A percentile compares a stretch with the other conserved stretches of the same genome.
Conservation (phyloP, 2,113 vertebrate species). For the Uria lomvia region DNA sequence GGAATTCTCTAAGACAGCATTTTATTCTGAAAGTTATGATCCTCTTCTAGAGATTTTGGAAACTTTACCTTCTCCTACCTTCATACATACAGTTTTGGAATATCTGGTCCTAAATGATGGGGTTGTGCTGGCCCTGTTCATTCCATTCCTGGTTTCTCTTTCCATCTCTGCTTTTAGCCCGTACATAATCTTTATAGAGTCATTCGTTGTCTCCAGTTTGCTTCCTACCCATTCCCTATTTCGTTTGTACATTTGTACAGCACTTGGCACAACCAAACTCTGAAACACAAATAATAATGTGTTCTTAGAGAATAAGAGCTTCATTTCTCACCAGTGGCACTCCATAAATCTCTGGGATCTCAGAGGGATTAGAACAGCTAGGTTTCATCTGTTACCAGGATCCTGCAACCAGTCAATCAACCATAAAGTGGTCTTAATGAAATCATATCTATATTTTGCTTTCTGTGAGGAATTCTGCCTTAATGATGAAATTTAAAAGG, state of each 20-base stretch:
- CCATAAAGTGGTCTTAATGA: neutral
- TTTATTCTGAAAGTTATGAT: neutral
- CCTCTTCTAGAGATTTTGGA: neutral
- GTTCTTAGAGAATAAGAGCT: neutral
- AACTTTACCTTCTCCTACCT: neutral
- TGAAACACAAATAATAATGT: neutral
- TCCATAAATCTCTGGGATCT: neutral
- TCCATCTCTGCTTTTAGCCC: neutral
- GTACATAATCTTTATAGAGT: neutral
- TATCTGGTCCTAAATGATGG: neutral
- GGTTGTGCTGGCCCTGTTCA: neutral
- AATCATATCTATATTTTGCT: neutral
- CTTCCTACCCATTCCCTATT: neutral
- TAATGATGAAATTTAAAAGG: neutral
- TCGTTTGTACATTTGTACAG: neutral
- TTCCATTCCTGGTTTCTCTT: neutral
- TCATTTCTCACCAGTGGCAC: neutral
- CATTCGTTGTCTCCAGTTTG: neutral
- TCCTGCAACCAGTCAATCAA: neutral
- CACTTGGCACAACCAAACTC: neutral
- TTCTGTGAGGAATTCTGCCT: neutral
- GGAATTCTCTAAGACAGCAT: neutral
- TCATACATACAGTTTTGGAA: neutral
- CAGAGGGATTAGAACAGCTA: neutral
- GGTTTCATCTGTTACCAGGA: neutral